Evolutionary conservation across 2,113 vertebrate species (phyloP).

Genomic region (Corydoras sp.): DNA sequence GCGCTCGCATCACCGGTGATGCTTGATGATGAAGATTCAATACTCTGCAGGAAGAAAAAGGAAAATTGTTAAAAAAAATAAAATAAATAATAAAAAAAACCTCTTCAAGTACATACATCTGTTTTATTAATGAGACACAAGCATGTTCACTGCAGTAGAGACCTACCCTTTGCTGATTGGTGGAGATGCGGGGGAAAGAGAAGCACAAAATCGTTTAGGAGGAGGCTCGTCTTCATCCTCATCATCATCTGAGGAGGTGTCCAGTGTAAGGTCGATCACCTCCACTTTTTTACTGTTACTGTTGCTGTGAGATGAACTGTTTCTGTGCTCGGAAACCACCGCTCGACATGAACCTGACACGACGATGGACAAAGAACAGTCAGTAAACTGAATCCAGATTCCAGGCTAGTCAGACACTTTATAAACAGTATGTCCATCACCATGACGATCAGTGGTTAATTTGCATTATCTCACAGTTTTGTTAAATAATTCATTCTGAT

Average conservation of each 20-base stretch:
- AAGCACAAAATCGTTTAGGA: slow-evolving; percentile 84
- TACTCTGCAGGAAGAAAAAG: slow-evolving; percentile 57
- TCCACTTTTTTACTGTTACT: slow-evolving; percentile 84
- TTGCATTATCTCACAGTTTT: too few species aligned
- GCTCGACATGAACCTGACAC: slow-evolving; percentile 73
- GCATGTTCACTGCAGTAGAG: background rate
- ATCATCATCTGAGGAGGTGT: slow-evolving; percentile 94
- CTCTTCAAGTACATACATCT: too few species aligned
- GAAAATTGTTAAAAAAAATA: background rate
- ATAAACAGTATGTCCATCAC: too few species aligned
- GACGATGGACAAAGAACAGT: background rate
- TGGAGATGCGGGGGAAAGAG: slow-evolving; percentile 85
- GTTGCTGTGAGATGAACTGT: slow-evolving; percentile 64
- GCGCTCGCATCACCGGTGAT: slow-evolving; percentile 85
- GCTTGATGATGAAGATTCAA: slow-evolving; percentile 86
- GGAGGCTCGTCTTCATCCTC: slow-evolving; percentile 89
- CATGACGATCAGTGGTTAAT: too few species aligned
- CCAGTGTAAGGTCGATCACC: slow-evolving; percentile 93
- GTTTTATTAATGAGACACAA: background rate
- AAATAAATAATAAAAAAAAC: too few species aligned
- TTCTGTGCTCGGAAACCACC: slow-evolving; percentile 77
- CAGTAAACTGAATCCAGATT: too few species aligned
- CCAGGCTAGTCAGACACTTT: too few species aligned
- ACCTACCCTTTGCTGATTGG: slow-evolving; percentile 83
- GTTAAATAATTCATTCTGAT: too few species aligned